phyloP scores from a whole-genome alignment of 2,113 vertebrate genomes.

The Pleuronectes platessa region DNA sequence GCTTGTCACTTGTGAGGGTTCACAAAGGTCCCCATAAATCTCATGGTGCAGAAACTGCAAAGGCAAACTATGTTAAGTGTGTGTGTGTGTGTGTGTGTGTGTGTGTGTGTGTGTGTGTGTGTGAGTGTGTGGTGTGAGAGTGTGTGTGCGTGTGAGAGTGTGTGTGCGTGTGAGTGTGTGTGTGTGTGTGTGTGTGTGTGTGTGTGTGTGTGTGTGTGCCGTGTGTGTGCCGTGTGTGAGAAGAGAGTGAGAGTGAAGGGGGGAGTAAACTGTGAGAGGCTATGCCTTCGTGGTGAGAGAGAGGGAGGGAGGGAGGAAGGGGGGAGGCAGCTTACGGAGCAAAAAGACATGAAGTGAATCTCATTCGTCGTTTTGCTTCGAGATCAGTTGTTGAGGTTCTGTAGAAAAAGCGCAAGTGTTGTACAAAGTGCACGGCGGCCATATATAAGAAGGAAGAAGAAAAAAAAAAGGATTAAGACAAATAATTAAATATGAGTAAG shows the following conservation, averaged over 20 bases:
- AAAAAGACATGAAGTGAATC: constrained; percentile 45
- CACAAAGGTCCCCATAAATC: constrained; percentile 82
- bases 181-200: not conserved
- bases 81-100: constrained; percentile 14
- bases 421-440: constrained; percentile 17
- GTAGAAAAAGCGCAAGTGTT: constrained; percentile 49
- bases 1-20: constrained; percentile 76
- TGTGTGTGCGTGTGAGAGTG: too few species aligned
- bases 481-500: constrained; percentile 51
- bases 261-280: constrained; percentile 57
- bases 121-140: not conserved
- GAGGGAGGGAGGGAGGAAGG: constrained; percentile 22
- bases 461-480: not conserved
- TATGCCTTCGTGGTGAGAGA: constrained; percentile 33
- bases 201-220: constrained; percentile 5
- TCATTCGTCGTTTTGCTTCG: constrained; percentile 50
- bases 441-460: constrained; percentile 1
- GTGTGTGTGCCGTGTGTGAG: constrained; percentile 25
- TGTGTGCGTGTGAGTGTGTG: constrained; percentile 22
- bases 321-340: constrained; percentile 38
- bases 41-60: constrained; percentile 50
- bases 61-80: constrained; percentile 38
- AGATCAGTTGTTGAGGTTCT: constrained; percentile 48
- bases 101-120: not conserved
- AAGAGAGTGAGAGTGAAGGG: constrained; percentile 42